Conservation (phyloP, 2,797 vertebrate genomes). For the Bovichtus variegatus region DNA sequence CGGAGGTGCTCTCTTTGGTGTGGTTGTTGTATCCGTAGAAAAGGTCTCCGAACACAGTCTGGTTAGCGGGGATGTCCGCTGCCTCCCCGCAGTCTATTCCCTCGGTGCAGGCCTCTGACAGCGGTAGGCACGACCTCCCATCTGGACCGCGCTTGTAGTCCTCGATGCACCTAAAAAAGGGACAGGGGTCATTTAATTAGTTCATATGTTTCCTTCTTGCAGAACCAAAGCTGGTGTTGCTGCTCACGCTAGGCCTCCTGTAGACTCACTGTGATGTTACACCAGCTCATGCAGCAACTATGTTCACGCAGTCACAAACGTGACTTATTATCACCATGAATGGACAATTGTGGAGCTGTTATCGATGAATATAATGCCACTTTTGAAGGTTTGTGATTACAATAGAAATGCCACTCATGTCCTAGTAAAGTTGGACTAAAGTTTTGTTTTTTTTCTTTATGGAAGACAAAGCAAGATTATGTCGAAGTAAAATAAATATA, state of each 20-base stretch:
- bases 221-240: no score
- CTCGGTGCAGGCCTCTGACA: slow-evolving; percentile 92
- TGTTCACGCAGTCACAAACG: no score
- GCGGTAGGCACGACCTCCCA: slow-evolving; percentile 92
- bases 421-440: neutral
- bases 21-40: slow-evolving; percentile 99
- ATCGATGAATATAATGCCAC: no score
- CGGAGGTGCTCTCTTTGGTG: slow-evolving; percentile 90
- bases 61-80: slow-evolving; percentile 93
- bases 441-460: no score
- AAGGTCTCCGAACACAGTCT: slow-evolving; percentile 96
- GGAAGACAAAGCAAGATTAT: neutral
- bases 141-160: slow-evolving; percentile 95
- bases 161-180: slow-evolving; percentile 91
- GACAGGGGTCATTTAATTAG: neutral
- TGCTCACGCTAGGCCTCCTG: no score
- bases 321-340: neutral
- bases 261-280: no score
- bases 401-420: neutral
- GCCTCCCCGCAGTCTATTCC: slow-evolving; percentile 91
- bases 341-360: neutral
- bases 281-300: no score
- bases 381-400: no score
- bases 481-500: neutral
- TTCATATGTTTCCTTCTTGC: neutral